Base-by-base conservation (phyloP, 1,140 invertebrate species). In the Bombyx mandarina region DNA sequence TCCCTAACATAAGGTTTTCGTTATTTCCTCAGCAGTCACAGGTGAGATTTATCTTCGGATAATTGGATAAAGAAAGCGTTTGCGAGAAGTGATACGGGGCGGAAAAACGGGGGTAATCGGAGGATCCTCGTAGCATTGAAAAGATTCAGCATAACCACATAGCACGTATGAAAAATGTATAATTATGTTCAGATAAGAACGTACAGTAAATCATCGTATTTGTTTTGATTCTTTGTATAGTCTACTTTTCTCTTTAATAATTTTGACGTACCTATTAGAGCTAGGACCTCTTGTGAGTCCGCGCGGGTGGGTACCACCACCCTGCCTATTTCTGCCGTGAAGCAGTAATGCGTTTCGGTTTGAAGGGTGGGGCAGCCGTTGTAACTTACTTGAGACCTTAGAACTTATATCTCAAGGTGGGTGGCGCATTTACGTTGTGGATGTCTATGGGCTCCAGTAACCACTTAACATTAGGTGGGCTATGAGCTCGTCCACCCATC, bases 41-140 rank as follows among this genome's bases (percentile, higher is more conserved):
- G 82, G 82, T 86, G 82, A 86, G 78, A 86, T 83, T 83, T 86
- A 86, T 86, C 82, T 82, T 71, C 77, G 75, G 79, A 78, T 86
- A 86, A 86, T 86, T 86, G 82, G 81, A 84, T 86, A 82, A 82
- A 84, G 75, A 81, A 86, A 75, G 82, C 77, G 73, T 75, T 83
- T 71, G 74, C 74, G 80, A 73, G 73, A 85, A 75, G 80, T 86
- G 82, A 86, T 86, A 79, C 80, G 77, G 74, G 65, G 66, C 67
- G 77, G 73, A 78, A 81, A 72, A 68, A 68, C 71, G 69, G 69
- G 63, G 45, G 45, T 57, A 45, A 61, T 63, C 61, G 67, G 61
- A 61, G 62, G 42, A 7, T 8, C 1, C 1, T 42, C 8, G 49
- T 22, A 35, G 26, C 26, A 35, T 35, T 35, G 26, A 35, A 35